A percentile compares a stretch with the other conserved stretches of the same genome.
These are phyloP conservation scores for Sphenopsis melanotis DNA, from an alignment of 2,797 vertebrate genomes.

Conservation along the genomic window DNA sequence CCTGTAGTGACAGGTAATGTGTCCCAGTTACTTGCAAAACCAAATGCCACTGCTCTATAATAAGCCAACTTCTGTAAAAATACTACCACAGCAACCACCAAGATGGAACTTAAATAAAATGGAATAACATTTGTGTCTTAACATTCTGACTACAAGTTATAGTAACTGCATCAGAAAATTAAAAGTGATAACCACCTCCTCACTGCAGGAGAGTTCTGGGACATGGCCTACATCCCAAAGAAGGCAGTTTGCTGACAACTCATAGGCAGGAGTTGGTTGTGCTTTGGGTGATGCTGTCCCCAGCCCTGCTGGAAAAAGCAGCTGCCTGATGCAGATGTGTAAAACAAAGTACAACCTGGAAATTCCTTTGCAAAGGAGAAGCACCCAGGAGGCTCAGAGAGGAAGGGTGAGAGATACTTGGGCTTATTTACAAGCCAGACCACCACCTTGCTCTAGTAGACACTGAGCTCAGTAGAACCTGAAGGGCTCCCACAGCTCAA, in stretches of 20 bases:
- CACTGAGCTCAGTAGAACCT: neutral
- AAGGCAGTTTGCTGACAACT: neutral
- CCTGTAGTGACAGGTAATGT: neutral
- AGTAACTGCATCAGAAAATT: neutral
- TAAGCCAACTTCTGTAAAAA: neutral
- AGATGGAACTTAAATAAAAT: neutral
- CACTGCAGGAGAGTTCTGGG: neutral
- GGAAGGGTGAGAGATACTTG: neutral
- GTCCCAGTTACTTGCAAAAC: neutral
- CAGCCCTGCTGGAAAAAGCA: neutral
- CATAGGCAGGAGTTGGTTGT: neutral
- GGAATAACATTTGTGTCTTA: neutral
- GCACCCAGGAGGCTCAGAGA: neutral
- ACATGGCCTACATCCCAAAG: neutral
- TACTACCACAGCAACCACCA: neutral
- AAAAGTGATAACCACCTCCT: neutral
- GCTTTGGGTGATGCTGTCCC: neutral
- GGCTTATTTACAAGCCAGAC: neutral
- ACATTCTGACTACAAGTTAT: neutral
- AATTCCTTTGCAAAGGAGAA: neutral
- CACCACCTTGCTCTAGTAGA: neutral
- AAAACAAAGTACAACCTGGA: neutral
- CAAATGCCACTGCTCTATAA: neutral
- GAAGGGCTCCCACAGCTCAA: neutral
- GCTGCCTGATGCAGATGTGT: neutral